Evolutionary conservation across 2,113 vertebrate genomes (phyloP).

Genomic region (Pomatostomus ruficeps): DNA sequence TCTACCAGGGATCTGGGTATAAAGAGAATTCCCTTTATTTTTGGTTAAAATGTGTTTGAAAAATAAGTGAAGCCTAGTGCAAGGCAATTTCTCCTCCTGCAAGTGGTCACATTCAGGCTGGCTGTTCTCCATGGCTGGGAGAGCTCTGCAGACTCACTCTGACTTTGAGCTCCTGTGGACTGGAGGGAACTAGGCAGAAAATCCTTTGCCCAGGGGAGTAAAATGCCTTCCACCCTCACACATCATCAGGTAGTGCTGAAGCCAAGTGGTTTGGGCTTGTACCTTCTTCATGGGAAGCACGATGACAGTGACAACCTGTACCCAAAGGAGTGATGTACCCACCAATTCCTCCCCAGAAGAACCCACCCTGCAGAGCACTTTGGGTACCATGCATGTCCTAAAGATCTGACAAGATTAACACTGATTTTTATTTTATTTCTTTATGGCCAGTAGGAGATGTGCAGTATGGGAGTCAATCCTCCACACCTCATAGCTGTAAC

Average conservation of each 20-base stretch:
- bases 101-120: not conserved
- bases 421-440: not conserved
- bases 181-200: not conserved
- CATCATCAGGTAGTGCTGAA: not conserved
- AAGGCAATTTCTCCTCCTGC: not conserved
- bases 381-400: accelerated
- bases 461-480: not conserved
- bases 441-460: not conserved
- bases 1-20: not conserved
- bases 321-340: not conserved
- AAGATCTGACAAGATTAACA: not conserved
- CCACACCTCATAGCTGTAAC: not conserved
- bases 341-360: not conserved
- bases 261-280: not conserved
- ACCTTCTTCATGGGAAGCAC: not conserved
- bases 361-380: not conserved
- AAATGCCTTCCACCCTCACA: not conserved
- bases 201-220: not conserved
- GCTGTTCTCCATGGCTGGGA: not conserved
- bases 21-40: not conserved
- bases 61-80: not conserved
- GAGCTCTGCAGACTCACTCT: not conserved
- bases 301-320: accelerated
- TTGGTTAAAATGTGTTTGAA: not conserved
- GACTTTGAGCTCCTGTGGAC: not conserved